Percentiles rank a stretch among this genome's conserved stretches.
Evolutionary conservation across 2,888 invertebrate species (phyloP).

Genomic region (Heliconius sara): DNA sequence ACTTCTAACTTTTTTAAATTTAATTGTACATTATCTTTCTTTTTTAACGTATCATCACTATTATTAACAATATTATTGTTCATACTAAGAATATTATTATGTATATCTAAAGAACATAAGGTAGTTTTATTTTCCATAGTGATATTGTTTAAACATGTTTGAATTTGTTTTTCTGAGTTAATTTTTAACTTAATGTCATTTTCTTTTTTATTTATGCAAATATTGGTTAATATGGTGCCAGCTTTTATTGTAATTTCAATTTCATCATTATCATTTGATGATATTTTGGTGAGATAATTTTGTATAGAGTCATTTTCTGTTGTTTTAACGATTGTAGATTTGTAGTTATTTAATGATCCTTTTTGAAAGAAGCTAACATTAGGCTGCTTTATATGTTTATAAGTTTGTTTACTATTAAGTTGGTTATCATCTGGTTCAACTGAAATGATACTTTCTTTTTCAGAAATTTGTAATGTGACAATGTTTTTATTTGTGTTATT

Average conservation of each 20-base stretch:
- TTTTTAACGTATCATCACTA: not conserved
- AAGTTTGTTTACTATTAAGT: not conserved
- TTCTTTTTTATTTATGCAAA: slow-evolving; percentile 69
- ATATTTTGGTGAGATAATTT: slow-evolving; percentile 51
- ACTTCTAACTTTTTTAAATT: slow-evolving; percentile 38
- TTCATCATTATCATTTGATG: slow-evolving; percentile 59
- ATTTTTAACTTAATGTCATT: slow-evolving; percentile 69
- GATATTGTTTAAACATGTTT: slow-evolving; percentile 58
- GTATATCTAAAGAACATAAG: not conserved
- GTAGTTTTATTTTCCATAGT: not conserved
- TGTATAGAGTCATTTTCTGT: slow-evolving; percentile 27
- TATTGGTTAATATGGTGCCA: slow-evolving; percentile 69
- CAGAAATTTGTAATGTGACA: not conserved
- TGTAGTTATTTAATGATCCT: not conserved
- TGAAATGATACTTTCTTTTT: not conserved
- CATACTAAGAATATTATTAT: not conserved
- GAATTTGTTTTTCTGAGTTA: slow-evolving; percentile 67
- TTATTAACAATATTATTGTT: not conserved
- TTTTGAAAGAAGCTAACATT: slow-evolving; percentile 12
- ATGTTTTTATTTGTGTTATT: slow-evolving; percentile 1
- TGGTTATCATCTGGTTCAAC: not conserved
- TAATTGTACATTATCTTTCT: slow-evolving; percentile 24
- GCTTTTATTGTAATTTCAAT: slow-evolving; percentile 75
- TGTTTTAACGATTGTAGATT: not conserved
- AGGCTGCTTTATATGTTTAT: not conserved